Evolutionary conservation across 2,888 invertebrate genomes (phyloP), one percentile per base, ranked within the genome.

Genomic region (Teinopalpus imperialis): DNA sequence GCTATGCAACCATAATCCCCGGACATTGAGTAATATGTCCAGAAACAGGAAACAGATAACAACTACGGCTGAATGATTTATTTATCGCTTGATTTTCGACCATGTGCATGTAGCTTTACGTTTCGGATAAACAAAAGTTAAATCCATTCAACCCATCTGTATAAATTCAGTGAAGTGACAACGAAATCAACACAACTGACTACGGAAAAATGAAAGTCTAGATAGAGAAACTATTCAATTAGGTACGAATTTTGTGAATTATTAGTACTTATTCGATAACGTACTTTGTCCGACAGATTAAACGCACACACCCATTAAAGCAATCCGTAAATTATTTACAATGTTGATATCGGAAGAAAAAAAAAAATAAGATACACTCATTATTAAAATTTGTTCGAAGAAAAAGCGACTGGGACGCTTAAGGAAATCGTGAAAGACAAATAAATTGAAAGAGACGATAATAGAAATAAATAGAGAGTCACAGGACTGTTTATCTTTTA

Each of bases 41-140:
- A 70, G 66, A 71, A 71, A 69, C 68, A 62, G 70, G 69, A 63
- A 66, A 59, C 61, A 68, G 78, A 79, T 79, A 79, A 79, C 62
- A 49, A 54, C 43, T 43, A 59, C 66, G 48, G 10, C 8, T 8
- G 30, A 43, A 48, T 43, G 43, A 43, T 40, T 43, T 48, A 47
- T 47, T 47, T 47, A 39, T 43, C 48, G 34, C 34, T 37, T 40
- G 43, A 48, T 48, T 40, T 48, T 48, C 29, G 37, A 32, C 40
- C 48, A 26, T 48, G 43, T 27, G 43, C 39, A 35, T 47, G 46
- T 41, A 41, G 35, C 30, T 47, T 41, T 31, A 47, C 16, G 35
- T 47, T 47, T 47, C 46, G 46, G 46, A 47, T 47, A 47, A 41
- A 47, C 46, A 35, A 47, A 47, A 35, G 21, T 41, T 34, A 24